Percentiles rank a stretch among this genome's conserved stretches.
phyloP scores from a whole-genome alignment of 2,888 invertebrate species.

The Eugnorisma glareosa region DNA sequence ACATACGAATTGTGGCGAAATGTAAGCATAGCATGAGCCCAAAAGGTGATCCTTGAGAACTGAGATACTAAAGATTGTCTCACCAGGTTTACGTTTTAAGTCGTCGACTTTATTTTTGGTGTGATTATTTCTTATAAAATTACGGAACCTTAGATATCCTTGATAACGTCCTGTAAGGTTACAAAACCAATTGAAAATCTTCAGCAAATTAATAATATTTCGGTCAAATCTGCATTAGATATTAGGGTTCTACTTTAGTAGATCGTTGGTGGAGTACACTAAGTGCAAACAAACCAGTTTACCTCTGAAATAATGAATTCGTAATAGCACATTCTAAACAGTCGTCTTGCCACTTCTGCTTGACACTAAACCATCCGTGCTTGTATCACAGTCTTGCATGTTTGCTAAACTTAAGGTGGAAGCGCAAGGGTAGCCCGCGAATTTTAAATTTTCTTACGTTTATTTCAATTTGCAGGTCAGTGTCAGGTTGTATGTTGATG shows the following conservation, averaged over 20 bases:
- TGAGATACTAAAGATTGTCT: not conserved
- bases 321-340: not conserved
- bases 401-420: constrained; percentile 42
- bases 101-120: not conserved
- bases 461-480: too few relatives aligned
- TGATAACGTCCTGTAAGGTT: not conserved
- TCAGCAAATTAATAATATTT: not conserved
- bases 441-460: too few relatives aligned
- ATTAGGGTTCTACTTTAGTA: not conserved
- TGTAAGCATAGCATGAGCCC: not conserved
- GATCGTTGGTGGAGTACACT: not conserved
- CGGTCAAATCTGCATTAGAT: not conserved
- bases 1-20: constrained; percentile 3
- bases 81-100: not conserved
- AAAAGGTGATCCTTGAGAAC: not conserved
- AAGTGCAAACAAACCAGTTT: not conserved
- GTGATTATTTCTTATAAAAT: not conserved
- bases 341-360: not conserved
- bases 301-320: constrained; percentile 3
- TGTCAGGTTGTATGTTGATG: too few relatives aligned
- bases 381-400: constrained; percentile 34
- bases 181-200: not conserved
- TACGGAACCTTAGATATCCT: not conserved
- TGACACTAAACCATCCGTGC: constrained; percentile 5
- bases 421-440: too few relatives aligned